Percentiles rank a stretch among this genome's conserved stretches.
Conservation (phyloP, 1,140 invertebrate species). For the Babylonia areolata region DNA sequence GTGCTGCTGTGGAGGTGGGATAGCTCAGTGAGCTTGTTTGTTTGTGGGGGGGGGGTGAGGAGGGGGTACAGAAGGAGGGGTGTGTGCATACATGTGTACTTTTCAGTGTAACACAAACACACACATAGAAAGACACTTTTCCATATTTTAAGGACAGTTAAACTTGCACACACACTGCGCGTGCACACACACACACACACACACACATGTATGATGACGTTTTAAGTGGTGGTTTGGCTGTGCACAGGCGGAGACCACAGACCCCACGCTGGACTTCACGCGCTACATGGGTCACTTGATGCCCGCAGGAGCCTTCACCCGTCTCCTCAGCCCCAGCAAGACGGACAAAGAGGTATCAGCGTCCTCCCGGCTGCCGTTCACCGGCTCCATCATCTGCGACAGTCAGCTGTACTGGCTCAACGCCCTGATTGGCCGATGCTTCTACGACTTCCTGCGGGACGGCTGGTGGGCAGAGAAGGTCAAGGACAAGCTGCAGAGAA, state of each 20-base stretch:
- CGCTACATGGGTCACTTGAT: conserved; percentile 69
- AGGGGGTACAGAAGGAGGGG: too few relatives aligned
- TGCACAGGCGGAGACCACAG: not conserved
- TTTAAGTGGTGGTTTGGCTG: not conserved
- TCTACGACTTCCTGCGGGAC: conserved; percentile 87
- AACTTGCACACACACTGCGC: too few relatives aligned
- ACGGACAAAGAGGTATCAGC: conserved; percentile 28
- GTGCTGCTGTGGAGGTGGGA: conserved; percentile 14
- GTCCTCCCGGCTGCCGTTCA: conserved; percentile 6
- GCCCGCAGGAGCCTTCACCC: conserved; percentile 53
- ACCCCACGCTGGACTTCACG: conserved; percentile 54
- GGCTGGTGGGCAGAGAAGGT: conserved; percentile 80
- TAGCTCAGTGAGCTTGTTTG: not conserved
- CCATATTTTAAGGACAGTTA: too few relatives aligned
- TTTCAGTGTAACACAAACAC: too few relatives aligned
- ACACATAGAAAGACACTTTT: not conserved
- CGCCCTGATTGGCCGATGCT: conserved; percentile 84
- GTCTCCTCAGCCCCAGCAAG: conserved; percentile 36
- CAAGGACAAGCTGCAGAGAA: conserved; percentile 87
- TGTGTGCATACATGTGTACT: too few relatives aligned
- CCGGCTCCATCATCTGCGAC: conserved; percentile 63
- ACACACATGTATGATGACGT: too few relatives aligned
- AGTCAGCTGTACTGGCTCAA: conserved; percentile 82
- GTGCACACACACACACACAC: too few relatives aligned
- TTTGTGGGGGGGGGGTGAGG: not conserved